Base-by-base conservation (phyloP, 1,140 invertebrate genomes). In the Procambarus clarkii region DNA sequence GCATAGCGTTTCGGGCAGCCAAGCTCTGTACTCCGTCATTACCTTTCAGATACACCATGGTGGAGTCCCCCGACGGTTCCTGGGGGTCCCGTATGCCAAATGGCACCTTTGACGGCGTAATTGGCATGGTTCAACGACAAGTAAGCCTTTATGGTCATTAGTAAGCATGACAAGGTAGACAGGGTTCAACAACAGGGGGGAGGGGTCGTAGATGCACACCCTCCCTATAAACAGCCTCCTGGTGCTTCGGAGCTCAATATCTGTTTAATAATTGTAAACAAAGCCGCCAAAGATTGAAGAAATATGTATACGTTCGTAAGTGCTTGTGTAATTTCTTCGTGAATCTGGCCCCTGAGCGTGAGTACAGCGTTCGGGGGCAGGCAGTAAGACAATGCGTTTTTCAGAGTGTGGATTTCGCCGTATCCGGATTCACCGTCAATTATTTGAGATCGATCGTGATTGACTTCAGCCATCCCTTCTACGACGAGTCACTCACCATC, bases 341-440 rank as follows among this genome's bases (percentile, higher is more conserved):
- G 34, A 34, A 34, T 34, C 34, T 34, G 34, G 34, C 34, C 34
- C 34, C 34, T 34, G 34, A 34, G 34, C 34, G 34, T 34, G 34
- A 58, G 13, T 9, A 58, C 54, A 58, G 13, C 2, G 8, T 58
- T 13, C 13, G 13, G 54, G 54, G 34, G 34, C 34, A 34, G 34
- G 34, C 34, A 34, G 34, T 34, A 34, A 34, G 0, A 34, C 34
- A 34, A 34, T 34, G 34, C 34, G 50, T 54, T 2, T 82, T n/a
- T 45, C 71, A 94, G 94, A 93, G 92, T 90, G 95, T 94, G 46
- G 95, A 95, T 92, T 83, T 95, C 24, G 95, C 94, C 3, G 93
- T 94, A 9, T 94, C 94, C 9, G 94, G 94, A 8, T 94, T 95
- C 85, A 95, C 95, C 7, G 95, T 95, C 58, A 95, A 94, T n/a